Percentiles rank a stretch among this genome's conserved stretches.
phyloP scores from a whole-genome alignment of 1,140 invertebrate species.

The Glossosoma conforme region DNA sequence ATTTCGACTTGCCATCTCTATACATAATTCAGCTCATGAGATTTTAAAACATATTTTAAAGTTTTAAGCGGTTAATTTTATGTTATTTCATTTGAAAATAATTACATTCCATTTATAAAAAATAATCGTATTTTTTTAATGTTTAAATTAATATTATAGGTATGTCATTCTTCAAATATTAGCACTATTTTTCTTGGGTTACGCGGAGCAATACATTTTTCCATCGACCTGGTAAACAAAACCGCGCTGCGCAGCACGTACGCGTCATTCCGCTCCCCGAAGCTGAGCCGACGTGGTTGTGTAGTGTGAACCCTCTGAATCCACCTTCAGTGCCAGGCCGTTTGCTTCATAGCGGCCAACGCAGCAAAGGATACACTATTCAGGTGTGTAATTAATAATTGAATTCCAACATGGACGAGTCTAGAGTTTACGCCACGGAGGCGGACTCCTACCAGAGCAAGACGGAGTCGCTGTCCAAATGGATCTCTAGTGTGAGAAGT shows the following conservation, averaged over 20 bases:
- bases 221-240: neutral
- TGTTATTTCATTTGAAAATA: neutral
- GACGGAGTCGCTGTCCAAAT: conserved; percentile 21
- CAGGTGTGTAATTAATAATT: conserved; percentile 16
- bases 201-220: conserved; percentile 15
- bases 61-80: neutral
- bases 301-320: neutral
- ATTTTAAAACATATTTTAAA: neutral
- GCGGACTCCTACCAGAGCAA: conserved; percentile 3
- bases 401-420: neutral
- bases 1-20: too few relatives aligned
- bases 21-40: too few relatives aligned
- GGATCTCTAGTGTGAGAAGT: conserved; percentile 24
- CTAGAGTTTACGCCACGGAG: conserved; percentile 4
- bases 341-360: neutral
- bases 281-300: neutral
- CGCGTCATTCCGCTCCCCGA: conserved; percentile 10
- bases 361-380: conserved; percentile 17
- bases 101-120: neutral
- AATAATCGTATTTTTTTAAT: neutral
- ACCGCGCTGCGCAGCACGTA: neutral
- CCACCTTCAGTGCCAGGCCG: conserved; percentile 8
- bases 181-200: conserved; percentile 5
- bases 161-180: neutral
- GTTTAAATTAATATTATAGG: neutral